These are phyloP conservation scores for Clarias pachynema DNA, from an alignment of 2,797 vertebrate species.

Conservation along the genomic window DNA sequence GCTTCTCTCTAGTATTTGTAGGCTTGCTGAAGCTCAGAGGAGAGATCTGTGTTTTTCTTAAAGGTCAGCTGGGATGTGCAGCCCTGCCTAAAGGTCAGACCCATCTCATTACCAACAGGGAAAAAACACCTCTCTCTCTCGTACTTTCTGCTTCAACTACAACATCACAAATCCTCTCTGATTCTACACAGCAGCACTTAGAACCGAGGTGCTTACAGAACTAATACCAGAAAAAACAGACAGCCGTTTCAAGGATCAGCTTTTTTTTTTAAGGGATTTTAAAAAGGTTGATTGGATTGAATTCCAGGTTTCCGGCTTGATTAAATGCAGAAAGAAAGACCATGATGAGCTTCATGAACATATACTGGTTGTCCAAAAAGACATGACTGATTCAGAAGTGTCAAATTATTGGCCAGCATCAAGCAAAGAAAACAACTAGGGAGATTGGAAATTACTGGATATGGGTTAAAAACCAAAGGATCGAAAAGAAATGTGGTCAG, in stretches of 20 bases:
- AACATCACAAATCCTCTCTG: slow-evolving; percentile 33
- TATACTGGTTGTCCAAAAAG: too few relatives aligned
- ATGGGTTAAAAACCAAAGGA: too few relatives aligned
- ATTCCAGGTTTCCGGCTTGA: not conserved
- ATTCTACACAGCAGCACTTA: slow-evolving; percentile 38
- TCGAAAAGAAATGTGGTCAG: too few relatives aligned
- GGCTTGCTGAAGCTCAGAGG: slow-evolving; percentile 38
- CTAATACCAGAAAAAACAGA: slow-evolving; percentile 4
- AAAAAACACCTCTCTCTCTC: slow-evolving; percentile 31
- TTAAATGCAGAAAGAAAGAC: not conserved
- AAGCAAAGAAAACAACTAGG: too few relatives aligned
- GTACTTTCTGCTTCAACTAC: not conserved
- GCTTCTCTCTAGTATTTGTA: slow-evolving; percentile 36
- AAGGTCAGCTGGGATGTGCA: slow-evolving; percentile 56
- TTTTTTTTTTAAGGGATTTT: slow-evolving; percentile 24
- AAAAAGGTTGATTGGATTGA: not conserved
- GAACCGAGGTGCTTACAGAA: slow-evolving; percentile 24
- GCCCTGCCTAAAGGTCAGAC: slow-evolving; percentile 57
- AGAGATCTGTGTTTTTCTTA: slow-evolving; percentile 52
- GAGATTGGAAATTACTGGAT: too few relatives aligned
- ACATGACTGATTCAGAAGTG: too few relatives aligned
- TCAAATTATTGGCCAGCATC: too few relatives aligned
- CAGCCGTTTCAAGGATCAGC: slow-evolving; percentile 12
- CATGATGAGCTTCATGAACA: not conserved
- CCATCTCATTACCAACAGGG: slow-evolving; percentile 51